Base-by-base conservation (phyloP, 53 echinoderm and acorn worm species). In the Antedon mediterranea region DNA sequence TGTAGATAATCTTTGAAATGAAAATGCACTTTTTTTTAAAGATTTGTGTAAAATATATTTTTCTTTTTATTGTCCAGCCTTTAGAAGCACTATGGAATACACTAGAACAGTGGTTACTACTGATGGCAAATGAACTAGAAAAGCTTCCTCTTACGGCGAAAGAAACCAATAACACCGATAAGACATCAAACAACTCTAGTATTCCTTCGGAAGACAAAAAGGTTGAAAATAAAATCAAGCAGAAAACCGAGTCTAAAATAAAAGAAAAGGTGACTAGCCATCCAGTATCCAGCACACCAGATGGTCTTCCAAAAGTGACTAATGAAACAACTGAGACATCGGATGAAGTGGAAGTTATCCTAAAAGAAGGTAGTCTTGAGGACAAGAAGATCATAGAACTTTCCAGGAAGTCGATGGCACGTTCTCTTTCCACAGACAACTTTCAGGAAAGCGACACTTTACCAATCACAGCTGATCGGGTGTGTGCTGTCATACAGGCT, bases 11-110 rank as follows among this genome's bases (percentile, higher is more conserved):
- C 37, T 6, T 6, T 37, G 4, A 6, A n/a, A n/a, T n/a, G n/a
- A n/a, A n/a, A n/a, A n/a, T n/a, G n/a, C n/a, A n/a, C n/a, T n/a
- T n/a, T n/a, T n/a, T n/a, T n/a, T n/a, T n/a, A n/a, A n/a, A n/a
- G n/a, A n/a, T n/a, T n/a, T n/a, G n/a, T n/a, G n/a, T n/a, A n/a
- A n/a, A n/a, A n/a, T n/a, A n/a, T 37, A 37, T 37, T 37, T 37
- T 37, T 4, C 11, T 37, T 11, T 11, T 37, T 37, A 11, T 11
- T 37, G 11, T 4, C 37, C 34, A 76, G 76, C 76, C 76, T 6
- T 34, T 76, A 23, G 76, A 76, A 33, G 28, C 34, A 33, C 76
- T 76, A 18, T 76, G 76, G 76, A 76, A 76, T 23, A 33, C 76
- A 3, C 76, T 76, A 28, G 76, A 76, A 23, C 33, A 76, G 34